Base-by-base conservation (phyloP, 2,797 vertebrate species). In the Cirrhinus mrigala region DNA sequence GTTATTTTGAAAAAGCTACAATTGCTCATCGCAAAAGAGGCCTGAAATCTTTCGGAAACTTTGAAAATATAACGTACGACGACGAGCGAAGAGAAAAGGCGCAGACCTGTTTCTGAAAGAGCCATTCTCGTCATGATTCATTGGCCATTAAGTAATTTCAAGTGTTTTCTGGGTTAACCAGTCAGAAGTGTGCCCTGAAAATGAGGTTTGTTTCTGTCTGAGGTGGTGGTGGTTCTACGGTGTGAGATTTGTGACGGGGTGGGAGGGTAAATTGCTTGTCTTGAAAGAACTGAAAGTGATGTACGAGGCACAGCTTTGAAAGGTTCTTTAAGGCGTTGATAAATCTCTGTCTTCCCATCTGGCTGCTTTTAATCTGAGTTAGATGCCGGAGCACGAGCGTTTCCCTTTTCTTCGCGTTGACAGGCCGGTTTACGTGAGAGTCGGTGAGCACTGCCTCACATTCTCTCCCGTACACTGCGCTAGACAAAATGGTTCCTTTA, bases 301-400 rank as follows among this genome's bases (percentile, higher is more conserved):
- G 68, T 88, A 89, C 76, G 81, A 87, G 86, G 68, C 70, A 77
- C 76, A 82, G 62, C 79, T 82, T 87, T 84, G 78, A 87, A 83
- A 83, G 84, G 78, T 87, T 88, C 77, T 90, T 89, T 87, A 84
- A 79, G 75, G 85, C 82, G 60, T 79, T 89, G 76, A 88, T 85
- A 86, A 88, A 89, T 89, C 83, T 88, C 85, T 87, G 80, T 83
- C 83, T 48, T 87, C 83, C 86, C 83, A 33, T 89, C 71, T 84
- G 83, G 71, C 85, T 84, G 62, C 79, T 73, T 83, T 69, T 82
- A 84, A 87, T 88, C 73, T 79, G 85, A 81, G 78, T 81, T 79
- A 85, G 75, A 81, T 82, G 73, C 82, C 77, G 77, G 71, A 87
- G 84, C 70, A 68, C 82, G 33, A 71, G 50, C 44, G 68, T 82